Evolutionary conservation across 2,888 invertebrate species (phyloP), one percentile per base, ranked within the genome.

Genomic region (Trachelus tabidus): DNA sequence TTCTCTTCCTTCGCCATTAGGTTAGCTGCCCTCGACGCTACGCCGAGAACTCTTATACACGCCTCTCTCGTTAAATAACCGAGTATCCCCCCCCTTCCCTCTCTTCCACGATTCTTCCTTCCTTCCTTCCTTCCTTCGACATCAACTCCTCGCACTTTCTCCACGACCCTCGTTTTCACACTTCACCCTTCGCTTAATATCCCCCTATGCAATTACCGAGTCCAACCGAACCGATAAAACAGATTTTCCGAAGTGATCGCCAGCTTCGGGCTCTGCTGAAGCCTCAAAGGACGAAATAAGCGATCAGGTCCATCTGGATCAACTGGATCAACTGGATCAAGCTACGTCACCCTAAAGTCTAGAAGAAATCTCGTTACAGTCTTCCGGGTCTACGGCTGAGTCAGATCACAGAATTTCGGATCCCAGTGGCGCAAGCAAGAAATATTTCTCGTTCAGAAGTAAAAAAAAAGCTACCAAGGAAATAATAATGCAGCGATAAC

Each of bases 1-100:
- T 82, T 81, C 77, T 74, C 68, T 56, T 79, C 30, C 75, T 78
- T 81, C 68, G 82, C 85, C 82, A 79, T 81, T 83, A 82, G 80
- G 77, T 79, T 33, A 33, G 78, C 78, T 56, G 56, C 56, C 56
- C 56, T 56, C 56, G 56, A 56, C 23, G 56, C 56, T 56, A 56
- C 23, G 23, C 56, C 56, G 56, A 56, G 56, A 56, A 56, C 56
- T 56, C 56, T 56, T 23, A 56, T 23, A 56, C 56, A 56, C 56
- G 56, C 56, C 56, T 56, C 56, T 56, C 56, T 56, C 56, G 56
- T 56, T 56, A 56, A 56, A 56, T 56, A 56, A 56, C 56, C 56
- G 30, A 71, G 71, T 34, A 23, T 12, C 34, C 34, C 71, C 30
- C 34, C 34, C 71, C 71, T 15, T 71, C 34, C 23, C 34, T 30